Percentiles rank a stretch among this genome's conserved stretches.
Conservation (phyloP, 1,140 invertebrate species). For the Drosophila paulistorum region DNA sequence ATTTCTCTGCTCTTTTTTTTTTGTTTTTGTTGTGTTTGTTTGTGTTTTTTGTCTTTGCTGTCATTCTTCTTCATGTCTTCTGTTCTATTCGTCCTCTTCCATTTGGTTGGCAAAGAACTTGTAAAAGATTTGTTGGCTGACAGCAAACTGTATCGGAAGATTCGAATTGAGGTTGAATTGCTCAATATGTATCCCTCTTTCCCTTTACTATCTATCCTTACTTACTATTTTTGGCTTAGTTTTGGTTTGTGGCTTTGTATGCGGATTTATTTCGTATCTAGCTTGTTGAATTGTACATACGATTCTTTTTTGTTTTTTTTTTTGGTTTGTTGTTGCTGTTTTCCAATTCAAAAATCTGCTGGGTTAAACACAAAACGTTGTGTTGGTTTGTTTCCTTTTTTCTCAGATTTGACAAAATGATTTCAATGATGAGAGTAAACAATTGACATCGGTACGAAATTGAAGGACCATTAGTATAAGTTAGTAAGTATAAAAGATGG, state of each 20-base stretch:
- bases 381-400: neutral
- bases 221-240: neutral
- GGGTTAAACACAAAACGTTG: neutral
- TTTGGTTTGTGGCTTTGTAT: slow-evolving; percentile 3
- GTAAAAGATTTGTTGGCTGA: slow-evolving; percentile 23
- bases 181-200: neutral
- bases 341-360: neutral
- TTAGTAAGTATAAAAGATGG: too few species aligned
- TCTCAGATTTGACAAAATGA: neutral
- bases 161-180: slow-evolving; percentile 16
- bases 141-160: slow-evolving; percentile 15
- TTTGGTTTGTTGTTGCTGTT: neutral
- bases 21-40: neutral
- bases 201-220: neutral
- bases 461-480: too few species aligned
- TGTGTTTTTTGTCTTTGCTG: neutral
- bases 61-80: neutral
- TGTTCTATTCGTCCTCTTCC: neutral
- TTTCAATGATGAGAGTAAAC: too few species aligned
- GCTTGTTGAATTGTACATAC: slow-evolving; percentile 5
- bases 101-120: slow-evolving; percentile 3
- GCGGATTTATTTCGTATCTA: slow-evolving; percentile 1
- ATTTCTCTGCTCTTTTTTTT: slow-evolving; percentile 9
- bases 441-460: too few species aligned
- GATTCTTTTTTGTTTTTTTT: neutral